Evolutionary conservation across 2,113 vertebrate species (phyloP), one percentile per base, ranked within the genome.

Genomic region (Scomber scombrus): DNA sequence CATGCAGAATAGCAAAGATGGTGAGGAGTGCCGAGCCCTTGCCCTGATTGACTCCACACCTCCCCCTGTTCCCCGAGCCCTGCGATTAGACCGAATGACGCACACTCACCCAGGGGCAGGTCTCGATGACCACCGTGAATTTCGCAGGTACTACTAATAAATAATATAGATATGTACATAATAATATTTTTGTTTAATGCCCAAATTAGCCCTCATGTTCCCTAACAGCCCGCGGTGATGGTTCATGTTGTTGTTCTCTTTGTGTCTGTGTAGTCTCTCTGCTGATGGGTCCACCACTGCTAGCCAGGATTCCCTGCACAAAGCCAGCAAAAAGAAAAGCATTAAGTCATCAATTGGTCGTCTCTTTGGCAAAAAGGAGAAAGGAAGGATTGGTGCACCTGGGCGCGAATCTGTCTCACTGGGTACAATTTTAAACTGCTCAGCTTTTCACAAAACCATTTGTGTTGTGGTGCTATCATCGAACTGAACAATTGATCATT

Each of bases 291-390:
- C 89, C 49, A 95, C 89, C 43, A 96, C 95, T 54, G 95, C 93
- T 18, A 95, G 96, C 84, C 96, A 96, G 92, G 97, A 98, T 84
- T 96, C 97, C 40, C 95, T 98, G 67, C 97, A 97, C 93, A 98
- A 98, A 91, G 95, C 96, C 86, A 96, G 96, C 86, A 98, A 97
- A 94, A 98, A 97, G 95, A 98, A 98, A 90, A 97, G 97, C 92
- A 98, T 98, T 85, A 98, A 98, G 93, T 98, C 97, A 16, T 98
- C 97, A 75, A 97, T 97, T 18, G 97, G 97, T 4, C 96, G 97
- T 15, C 96, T 98, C 49, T 98, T 98, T 80, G 97, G 97, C 81
- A 98, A 98, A 92, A 98, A 97, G 80, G 97, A 98, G 81, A 98
- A 98, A 76, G 97, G 96, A 6, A 93, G 97, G 29, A 94, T 97